Percentiles rank a stretch among this genome's conserved stretches.
These are phyloP conservation scores for Parazoanthus swiftii DNA, from an alignment of 92 coral and sea anemone genomes.

Conservation along the genomic window DNA sequence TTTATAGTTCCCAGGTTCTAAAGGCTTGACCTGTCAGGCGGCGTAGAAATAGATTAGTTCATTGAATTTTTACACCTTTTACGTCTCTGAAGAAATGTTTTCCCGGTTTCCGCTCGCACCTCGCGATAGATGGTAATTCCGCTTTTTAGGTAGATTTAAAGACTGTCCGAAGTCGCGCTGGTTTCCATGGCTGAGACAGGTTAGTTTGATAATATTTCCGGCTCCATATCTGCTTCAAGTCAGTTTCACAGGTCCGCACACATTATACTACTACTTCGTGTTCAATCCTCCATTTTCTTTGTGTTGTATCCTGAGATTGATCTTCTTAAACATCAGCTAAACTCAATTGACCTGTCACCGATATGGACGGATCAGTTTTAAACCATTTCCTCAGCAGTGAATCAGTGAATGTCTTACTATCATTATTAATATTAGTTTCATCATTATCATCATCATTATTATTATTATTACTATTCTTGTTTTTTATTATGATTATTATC, in stretches of 20 bases:
- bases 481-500: no score
- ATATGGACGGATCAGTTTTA: not conserved
- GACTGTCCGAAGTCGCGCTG: not conserved
- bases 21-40: no score
- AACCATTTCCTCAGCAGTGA: not conserved
- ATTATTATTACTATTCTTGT: no score
- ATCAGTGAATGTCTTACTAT: not conserved
- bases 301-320: not conserved
- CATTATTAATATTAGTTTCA: no score
- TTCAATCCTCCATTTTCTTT: no score
- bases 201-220: not conserved
- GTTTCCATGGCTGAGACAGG: not conserved
- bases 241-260: not conserved
- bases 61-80: not conserved
- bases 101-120: not conserved
- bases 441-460: no score
- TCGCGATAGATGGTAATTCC: not conserved
- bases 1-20: no score
- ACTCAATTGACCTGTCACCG: not conserved
- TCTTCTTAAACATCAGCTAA: no score
- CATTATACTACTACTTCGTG: not conserved
- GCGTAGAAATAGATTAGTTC: not conserved
- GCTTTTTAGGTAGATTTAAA: no score
- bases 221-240: not conserved
- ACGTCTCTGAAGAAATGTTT: not conserved